Conservation (phyloP, 2,888 invertebrate species). For the Monochamus alternatus region DNA sequence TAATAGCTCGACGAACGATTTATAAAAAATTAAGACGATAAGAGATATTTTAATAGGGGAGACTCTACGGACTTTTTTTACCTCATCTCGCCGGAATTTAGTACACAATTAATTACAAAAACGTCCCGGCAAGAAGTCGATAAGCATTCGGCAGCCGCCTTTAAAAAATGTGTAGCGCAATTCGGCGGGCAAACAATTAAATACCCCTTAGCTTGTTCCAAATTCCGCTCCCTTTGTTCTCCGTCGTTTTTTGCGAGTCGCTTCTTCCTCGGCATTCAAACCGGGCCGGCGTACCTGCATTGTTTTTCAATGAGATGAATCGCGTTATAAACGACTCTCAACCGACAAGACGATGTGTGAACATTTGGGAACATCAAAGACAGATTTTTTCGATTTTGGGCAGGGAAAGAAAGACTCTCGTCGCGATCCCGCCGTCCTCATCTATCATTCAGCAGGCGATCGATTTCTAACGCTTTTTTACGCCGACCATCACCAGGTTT, state of each 20-base stretch:
- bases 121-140: not conserved
- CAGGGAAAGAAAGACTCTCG: constrained; percentile 53
- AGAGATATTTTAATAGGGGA: not conserved
- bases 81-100: not conserved
- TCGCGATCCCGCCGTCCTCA: constrained; percentile 51
- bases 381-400: constrained; percentile 60
- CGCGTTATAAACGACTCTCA: constrained; percentile 58
- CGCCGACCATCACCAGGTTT: constrained; percentile 25
- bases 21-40: too few species aligned
- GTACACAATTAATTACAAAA: constrained; percentile 7
- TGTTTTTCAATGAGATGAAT: constrained; percentile 60
- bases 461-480: constrained; percentile 55
- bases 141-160: not conserved
- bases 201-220: constrained; percentile 44
- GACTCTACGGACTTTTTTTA: not conserved
- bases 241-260: constrained; percentile 46
- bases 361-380: constrained; percentile 61
- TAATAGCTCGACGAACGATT: too few species aligned
- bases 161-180: constrained; percentile 24
- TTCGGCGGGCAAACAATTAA: constrained; percentile 40
- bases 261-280: constrained; percentile 54
- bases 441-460: constrained; percentile 58
- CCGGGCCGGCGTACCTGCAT: constrained; percentile 58
- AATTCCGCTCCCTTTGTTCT: constrained; percentile 52
- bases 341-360: constrained; percentile 58